Evolutionary conservation across 2,797 vertebrate species (phyloP).

Genomic region (Rhinatrema bivittatum): DNA sequence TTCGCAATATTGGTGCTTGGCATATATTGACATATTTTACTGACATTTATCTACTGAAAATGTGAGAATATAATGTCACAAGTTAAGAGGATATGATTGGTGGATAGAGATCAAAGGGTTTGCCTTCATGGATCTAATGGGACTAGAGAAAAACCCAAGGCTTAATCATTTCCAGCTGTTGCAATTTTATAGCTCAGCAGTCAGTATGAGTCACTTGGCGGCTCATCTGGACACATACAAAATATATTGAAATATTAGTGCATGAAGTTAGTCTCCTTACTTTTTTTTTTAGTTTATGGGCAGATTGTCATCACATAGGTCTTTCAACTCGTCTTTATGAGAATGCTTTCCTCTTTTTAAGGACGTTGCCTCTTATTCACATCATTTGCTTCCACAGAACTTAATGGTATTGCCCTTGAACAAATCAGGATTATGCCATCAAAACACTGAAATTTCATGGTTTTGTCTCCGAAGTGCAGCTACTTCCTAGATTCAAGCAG

Average conservation of each 20-base stretch:
- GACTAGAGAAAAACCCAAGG: constrained; percentile 30
- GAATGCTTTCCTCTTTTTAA: no score
- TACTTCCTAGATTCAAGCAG: no score
- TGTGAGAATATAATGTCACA: constrained; percentile 19
- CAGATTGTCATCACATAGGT: no score
- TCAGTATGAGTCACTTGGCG: constrained; percentile 5
- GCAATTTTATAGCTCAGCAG: constrained; percentile 14
- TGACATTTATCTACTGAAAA: constrained; percentile 37
- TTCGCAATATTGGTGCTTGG: constrained; percentile 30
- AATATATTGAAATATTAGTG: constrained; percentile 5
- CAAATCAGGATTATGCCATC: no score
- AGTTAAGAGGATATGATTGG: constrained; percentile 19
- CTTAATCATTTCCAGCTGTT: constrained; percentile 31
- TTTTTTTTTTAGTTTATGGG: no score
- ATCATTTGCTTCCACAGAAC: no score
- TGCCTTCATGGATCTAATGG: constrained; percentile 10
- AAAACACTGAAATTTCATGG: no score
- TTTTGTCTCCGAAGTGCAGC: no score
- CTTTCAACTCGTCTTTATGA: no score
- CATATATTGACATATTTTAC: constrained; percentile 27
- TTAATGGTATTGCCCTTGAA: no score
- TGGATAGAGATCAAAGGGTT: constrained; percentile 28
- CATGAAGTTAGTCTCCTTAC: background rate
- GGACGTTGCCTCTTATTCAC: no score
- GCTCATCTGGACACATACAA: constrained; percentile 4